Percentiles rank a stretch among this genome's conserved stretches.
Conservation (phyloP, 1,140 invertebrate genomes). For the Apis dorsata region DNA sequence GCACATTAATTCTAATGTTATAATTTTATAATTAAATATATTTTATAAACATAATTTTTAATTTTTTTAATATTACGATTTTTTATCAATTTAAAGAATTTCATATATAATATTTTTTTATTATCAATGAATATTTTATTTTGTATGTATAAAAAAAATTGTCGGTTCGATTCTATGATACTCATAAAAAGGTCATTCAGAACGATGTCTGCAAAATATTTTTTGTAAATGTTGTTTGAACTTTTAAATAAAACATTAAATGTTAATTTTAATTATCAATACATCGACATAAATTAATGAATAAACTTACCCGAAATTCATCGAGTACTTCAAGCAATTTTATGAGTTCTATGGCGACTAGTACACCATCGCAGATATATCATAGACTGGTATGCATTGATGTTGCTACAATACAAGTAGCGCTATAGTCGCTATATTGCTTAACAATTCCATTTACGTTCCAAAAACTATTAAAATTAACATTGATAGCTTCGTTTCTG, state of each 20-base stretch:
- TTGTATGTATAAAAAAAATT: constrained; percentile 31
- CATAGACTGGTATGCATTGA: constrained; percentile 24
- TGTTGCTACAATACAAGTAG: constrained; percentile 12
- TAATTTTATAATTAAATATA: not conserved
- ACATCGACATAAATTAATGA: constrained; percentile 41
- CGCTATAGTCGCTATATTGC: constrained; percentile 15
- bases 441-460: constrained; percentile 6
- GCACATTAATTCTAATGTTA: not conserved
- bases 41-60: not conserved
- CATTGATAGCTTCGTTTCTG: not conserved
- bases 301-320: constrained; percentile 62
- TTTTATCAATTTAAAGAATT: not conserved
- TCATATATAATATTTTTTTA: constrained; percentile 16
- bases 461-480: constrained; percentile 14
- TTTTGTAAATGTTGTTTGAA: not conserved
- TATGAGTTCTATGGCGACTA: constrained; percentile 58
- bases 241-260: constrained; percentile 2
- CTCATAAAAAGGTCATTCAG: constrained; percentile 46
- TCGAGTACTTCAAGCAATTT: constrained; percentile 56
- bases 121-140: constrained; percentile 40
- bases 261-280: not conserved
- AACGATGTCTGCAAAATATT: not conserved
- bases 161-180: constrained; percentile 35
- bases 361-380: constrained; percentile 39
- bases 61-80: not conserved